Conservation (phyloP, 1,140 invertebrate species). For the Lucilia cuprina region DNA sequence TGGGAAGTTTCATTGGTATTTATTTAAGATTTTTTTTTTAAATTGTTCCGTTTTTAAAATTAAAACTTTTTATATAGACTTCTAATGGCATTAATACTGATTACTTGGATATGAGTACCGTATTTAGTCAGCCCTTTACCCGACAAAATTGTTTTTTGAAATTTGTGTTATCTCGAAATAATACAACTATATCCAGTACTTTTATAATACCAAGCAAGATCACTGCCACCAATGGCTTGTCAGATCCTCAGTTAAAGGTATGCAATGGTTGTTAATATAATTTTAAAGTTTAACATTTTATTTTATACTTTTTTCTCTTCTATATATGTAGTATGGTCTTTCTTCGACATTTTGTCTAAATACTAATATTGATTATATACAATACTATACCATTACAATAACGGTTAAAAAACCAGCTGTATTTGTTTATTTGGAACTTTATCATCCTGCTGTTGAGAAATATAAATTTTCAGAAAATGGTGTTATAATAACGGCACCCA, state of each 20-base stretch:
- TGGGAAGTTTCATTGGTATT: constrained; percentile 45
- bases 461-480: constrained; percentile 61
- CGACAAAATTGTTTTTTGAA: constrained; percentile 39
- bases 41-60: not conserved
- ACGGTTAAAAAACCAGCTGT: constrained; percentile 49
- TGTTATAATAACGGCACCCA: constrained; percentile 53
- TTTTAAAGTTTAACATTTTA: not conserved
- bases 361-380: not conserved
- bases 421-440: constrained; percentile 58
- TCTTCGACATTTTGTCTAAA: constrained; percentile 23
- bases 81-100: not conserved
- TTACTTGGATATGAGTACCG: not conserved
- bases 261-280: not conserved
- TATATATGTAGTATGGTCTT: not conserved
- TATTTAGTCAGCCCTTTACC: constrained; percentile 33
- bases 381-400: constrained; percentile 49
- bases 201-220: constrained; percentile 10
- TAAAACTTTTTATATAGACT: not conserved
- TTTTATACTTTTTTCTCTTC: not conserved
- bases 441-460: constrained; percentile 42
- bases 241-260: constrained; percentile 37
- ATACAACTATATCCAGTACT: not conserved
- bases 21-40: not conserved
- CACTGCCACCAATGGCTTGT: constrained; percentile 12
- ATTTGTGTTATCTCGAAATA: constrained; percentile 28